These are phyloP conservation scores for Parazoanthus swiftii DNA, from an alignment of 92 coral and sea anemone genomes.

Conservation along the genomic window DNA sequence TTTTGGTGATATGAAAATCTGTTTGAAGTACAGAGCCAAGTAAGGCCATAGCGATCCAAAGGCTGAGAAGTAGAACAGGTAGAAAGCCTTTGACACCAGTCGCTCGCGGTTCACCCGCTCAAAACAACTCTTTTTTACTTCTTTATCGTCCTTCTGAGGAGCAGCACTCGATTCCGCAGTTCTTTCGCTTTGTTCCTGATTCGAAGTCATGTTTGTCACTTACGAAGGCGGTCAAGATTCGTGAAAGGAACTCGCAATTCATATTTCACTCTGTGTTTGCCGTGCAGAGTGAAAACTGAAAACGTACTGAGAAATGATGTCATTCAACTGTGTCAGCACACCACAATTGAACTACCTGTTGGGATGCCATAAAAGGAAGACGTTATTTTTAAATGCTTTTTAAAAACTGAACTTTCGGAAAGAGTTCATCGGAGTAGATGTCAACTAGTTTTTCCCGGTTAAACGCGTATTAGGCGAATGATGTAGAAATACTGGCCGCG, in stretches of 20 bases:
- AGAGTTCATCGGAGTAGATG: neutral
- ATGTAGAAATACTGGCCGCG: neutral
- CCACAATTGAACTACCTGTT: conserved; percentile 20
- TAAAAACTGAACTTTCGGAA: neutral
- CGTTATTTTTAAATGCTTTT: neutral
- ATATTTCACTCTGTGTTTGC: conserved; percentile 17
- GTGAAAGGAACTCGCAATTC: neutral
- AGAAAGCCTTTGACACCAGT: conserved; percentile 95
- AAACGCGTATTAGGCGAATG: neutral
- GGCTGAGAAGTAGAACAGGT: conserved; percentile 94
- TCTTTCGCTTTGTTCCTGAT: neutral
- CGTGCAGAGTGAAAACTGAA: neutral
- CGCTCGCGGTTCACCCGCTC: conserved; percentile 79
- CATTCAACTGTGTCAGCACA: conserved; percentile 36
- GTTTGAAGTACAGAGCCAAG: conserved; percentile 92
- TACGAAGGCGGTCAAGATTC: neutral
- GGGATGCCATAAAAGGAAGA: conserved; percentile 22
- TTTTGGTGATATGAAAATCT: conserved; percentile 90
- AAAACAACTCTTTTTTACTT: conserved; percentile 51
- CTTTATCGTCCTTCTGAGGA: neutral
- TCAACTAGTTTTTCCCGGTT: neutral
- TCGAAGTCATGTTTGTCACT: conserved; percentile 14
- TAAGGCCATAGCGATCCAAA: conserved; percentile 98
- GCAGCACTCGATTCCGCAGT: neutral
- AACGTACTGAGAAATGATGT: conserved; percentile 32